phyloP scores from a whole-genome alignment of 2,888 invertebrate species.

The Ophonus ardosiacus region DNA sequence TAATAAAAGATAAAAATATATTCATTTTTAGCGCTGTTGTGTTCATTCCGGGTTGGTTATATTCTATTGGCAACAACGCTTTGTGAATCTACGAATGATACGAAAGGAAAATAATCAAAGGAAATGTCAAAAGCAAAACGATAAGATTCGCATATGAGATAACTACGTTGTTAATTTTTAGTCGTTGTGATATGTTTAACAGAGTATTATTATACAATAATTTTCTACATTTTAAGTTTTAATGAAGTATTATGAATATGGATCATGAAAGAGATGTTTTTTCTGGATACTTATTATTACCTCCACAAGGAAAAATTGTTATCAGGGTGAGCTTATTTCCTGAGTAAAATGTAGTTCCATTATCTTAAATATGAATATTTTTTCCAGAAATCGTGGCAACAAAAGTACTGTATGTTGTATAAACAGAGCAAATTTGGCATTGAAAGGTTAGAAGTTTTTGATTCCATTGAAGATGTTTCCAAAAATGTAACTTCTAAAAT shows the following conservation, averaged over 20 bases:
- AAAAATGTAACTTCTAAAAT: constrained; percentile 83
- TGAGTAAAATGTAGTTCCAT: neutral
- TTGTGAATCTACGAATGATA: constrained; percentile 29
- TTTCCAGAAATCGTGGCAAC: constrained; percentile 91
- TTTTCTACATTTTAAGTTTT: constrained; percentile 50
- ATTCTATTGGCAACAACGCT: constrained; percentile 51
- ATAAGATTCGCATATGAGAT: constrained; percentile 61
- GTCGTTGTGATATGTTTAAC: constrained; percentile 57
- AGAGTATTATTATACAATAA: constrained; percentile 57
- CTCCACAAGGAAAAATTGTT: constrained; percentile 88
- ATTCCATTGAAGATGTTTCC: constrained; percentile 85
- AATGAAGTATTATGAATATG: constrained; percentile 75
- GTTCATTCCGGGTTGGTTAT: neutral
- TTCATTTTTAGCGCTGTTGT: constrained; percentile 10
- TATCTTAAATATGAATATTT: neutral
- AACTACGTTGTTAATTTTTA: constrained; percentile 51
- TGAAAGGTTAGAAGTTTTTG: constrained; percentile 90
- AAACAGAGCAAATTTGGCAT: constrained; percentile 91
- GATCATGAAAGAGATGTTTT: constrained; percentile 86
- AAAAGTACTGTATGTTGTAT: constrained; percentile 87
- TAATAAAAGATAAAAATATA: neutral
- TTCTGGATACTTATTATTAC: constrained; percentile 87
- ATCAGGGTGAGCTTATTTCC: constrained; percentile 79
- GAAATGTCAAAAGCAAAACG: constrained; percentile 64
- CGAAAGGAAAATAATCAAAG: constrained; percentile 60